phyloP scores from a whole-genome alignment of 2,888 invertebrate genomes.

The Cheilosia pagana region DNA sequence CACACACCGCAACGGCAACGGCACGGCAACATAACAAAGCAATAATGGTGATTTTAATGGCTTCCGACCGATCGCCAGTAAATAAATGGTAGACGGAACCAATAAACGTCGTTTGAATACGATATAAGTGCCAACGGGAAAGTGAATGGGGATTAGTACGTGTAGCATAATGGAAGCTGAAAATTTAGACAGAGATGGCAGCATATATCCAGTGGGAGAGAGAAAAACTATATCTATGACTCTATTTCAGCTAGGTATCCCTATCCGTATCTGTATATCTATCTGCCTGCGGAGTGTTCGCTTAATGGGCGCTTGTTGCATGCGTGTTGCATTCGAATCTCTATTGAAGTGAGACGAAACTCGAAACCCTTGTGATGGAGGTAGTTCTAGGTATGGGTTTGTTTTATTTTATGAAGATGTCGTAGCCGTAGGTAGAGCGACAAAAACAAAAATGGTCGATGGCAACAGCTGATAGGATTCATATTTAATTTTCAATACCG shows the following conservation, averaged over 20 bases:
- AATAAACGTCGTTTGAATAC: slow-evolving; percentile 81
- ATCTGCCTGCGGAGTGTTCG: slow-evolving; percentile 16
- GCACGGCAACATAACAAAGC: slow-evolving; percentile 67
- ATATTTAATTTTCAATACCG: slow-evolving; percentile 32
- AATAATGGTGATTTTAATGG: slow-evolving; percentile 83
- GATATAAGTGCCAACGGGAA: slow-evolving; percentile 73
- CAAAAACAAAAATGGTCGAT: slow-evolving; percentile 44
- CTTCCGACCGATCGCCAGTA: slow-evolving; percentile 83
- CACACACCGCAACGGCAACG: slow-evolving; percentile 39
- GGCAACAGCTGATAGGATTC: slow-evolving; percentile 51
- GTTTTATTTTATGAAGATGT: slow-evolving; percentile 32
- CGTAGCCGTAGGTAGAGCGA: slow-evolving; percentile 36
- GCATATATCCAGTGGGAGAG: neutral
- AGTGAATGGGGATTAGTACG: slow-evolving; percentile 70
- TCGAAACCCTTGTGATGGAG: slow-evolving; percentile 22
- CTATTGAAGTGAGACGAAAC: slow-evolving; percentile 56
- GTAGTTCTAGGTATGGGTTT: neutral
- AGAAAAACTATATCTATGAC: slow-evolving; percentile 41
- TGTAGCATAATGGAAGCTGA: slow-evolving; percentile 37
- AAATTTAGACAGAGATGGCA: slow-evolving; percentile 40
- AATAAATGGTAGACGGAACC: slow-evolving; percentile 83
- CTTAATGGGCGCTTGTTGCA: slow-evolving; percentile 67
- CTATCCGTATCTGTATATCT: too few species aligned
- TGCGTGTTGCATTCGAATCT: slow-evolving; percentile 44
- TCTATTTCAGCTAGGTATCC: slow-evolving; percentile 64